Conservation (phyloP, 2,113 vertebrate genomes). For the Sarotherodon lohbergeri region DNA sequence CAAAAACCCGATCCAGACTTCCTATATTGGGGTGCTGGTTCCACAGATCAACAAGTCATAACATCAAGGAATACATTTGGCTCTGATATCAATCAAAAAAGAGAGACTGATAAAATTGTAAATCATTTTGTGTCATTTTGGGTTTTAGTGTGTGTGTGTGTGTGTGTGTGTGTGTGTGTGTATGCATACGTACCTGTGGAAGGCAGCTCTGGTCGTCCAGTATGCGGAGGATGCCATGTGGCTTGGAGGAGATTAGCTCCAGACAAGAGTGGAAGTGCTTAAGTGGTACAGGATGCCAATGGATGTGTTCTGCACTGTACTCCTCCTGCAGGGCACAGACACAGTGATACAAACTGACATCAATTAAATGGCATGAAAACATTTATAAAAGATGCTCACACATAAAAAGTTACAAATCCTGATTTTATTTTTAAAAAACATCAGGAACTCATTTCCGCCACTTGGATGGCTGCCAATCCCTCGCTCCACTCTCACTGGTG, state of each 20-base stretch:
- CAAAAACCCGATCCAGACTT: too few relatives aligned
- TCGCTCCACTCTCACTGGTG: background rate
- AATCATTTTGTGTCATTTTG: too few relatives aligned
- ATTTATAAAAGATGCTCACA: background rate
- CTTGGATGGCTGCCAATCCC: background rate
- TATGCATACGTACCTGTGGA: conserved; percentile 71
- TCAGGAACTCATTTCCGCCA: background rate
- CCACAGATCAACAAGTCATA: too few relatives aligned
- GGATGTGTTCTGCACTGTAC: conserved; percentile 77
- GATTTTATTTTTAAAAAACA: background rate
- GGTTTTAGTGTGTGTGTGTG: background rate
- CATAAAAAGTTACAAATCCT: background rate
- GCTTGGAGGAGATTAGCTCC: conserved; percentile 78
- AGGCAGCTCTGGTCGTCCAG: conserved; percentile 87
- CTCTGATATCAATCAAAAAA: too few relatives aligned
- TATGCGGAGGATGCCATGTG: conserved; percentile 83
- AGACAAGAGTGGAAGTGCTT: conserved; percentile 73
- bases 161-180: background rate
- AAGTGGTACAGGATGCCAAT: conserved; percentile 76
- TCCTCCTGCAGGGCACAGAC: conserved; percentile 74
- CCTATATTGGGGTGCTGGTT: too few relatives aligned
- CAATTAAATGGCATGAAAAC: background rate
- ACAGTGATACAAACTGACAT: background rate
- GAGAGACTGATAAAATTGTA: too few relatives aligned
- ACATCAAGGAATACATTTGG: too few relatives aligned